Base-by-base conservation (phyloP, 2,113 vertebrate species). In the Mugil cephalus region DNA sequence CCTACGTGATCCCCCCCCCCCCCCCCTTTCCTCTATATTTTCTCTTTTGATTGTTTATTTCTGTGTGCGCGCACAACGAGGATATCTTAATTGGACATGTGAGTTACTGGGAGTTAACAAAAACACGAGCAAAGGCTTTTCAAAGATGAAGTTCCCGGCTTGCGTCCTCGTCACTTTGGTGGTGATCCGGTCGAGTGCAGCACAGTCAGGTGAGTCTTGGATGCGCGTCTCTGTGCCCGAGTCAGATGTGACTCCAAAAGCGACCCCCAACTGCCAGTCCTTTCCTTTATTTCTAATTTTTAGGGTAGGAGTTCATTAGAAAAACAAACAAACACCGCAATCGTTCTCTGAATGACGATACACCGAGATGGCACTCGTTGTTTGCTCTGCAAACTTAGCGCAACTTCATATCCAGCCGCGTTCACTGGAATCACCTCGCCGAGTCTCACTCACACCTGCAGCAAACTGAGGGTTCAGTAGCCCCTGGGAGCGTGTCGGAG, bases 191-290 rank as follows among this genome's bases (percentile, higher is more conserved):
- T 77, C 75, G 60, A 77, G 89, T 59, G 79, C 88, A 4, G 77
- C 92, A 13, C 93, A 94, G 77, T 92, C 93, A 93, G 93, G 93
- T 94, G 86, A 94, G 91, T 83, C 9, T 53, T 10, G n/a, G 69
- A 65, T 54, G 58, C 1, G 40, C 30, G 72, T 50, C 21, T 53
- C 15, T 36, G 55, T 8, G 42, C 47, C 24, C 7, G 53, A 4
- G 6, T 19, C 61, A 48, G 58, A 50, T 65, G 54, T 42, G 36
- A 21, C 42, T 65, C 10, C 1, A 14, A 21, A 51, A 21, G 30
- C 35, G 12, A 59, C n/a, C n/a, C n/a, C n/a, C n/a, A 30, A 30
- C 24, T 30, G 24, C 24, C 24, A 2, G 5, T 30, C 3, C n/a
- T 30, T 30, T 42, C 13, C 11, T 9, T 42, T 42, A 42, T 42